Base-by-base conservation (phyloP, 2,797 vertebrate genomes). In the Huso huso region DNA sequence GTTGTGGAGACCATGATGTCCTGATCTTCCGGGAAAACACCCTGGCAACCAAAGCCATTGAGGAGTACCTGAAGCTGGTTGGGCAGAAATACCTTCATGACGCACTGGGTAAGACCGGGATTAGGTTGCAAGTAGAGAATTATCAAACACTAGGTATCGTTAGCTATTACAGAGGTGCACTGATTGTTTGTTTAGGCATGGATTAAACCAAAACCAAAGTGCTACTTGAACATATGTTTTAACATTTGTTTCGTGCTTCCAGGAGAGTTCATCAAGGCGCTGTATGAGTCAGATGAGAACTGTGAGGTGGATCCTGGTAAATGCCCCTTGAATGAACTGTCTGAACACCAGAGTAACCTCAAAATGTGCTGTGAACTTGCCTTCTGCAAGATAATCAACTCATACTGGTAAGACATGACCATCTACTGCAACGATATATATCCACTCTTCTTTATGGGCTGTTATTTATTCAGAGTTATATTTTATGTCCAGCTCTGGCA, bases 11-110 rank as follows among this genome's bases (percentile, higher is more conserved):
- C 12, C 94, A 98, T 0, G 95, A 99, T 8, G 94, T 93, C 64
- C 84, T 99, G 80, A 95, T 99, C 87, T 98, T 99, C 89, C 90
- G 96, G 77, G 96, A 98, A 83, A 99, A 99, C 82, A 99, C 96
- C 0, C 86, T 98, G 57, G 95, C 95, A 70, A 98, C 96, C 76
- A 99, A 99, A 84, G 91, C 95, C 76, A 95, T 97, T 69, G 96
- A 99, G 77, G 95, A 99, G 10, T 99, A 94, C 75, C 90, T 99
- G 67, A 98, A 97, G 79, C 81, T 99, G 81, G 95, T 98, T 70
- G 96, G 96, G 50, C 95, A 97, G 75, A 95, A 95, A 48, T 99
- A 98, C 71, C 93, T 99, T 59, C 96, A 97, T 0, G 94, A 97
- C 57, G 94, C 96, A 0, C 86, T 98, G 9, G 96, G 96, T 98